Percentiles rank a stretch among this genome's conserved stretches.
Conservation (phyloP, 64 coral and sea anemone species). For the Actinia equina region DNA sequence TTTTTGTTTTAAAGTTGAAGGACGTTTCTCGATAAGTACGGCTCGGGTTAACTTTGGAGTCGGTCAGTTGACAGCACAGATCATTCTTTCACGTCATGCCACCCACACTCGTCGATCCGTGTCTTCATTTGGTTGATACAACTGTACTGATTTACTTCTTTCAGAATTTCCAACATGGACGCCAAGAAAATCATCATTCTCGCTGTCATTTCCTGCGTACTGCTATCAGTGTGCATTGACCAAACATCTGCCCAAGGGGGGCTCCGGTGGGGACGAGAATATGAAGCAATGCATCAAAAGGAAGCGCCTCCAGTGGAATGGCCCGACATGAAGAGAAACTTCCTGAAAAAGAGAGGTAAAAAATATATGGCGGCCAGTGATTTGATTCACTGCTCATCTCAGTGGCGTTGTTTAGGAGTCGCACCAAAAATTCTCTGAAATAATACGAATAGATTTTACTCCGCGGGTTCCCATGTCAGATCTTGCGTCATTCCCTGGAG, state of each 20-base stretch:
- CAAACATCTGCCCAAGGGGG: constrained; percentile 31
- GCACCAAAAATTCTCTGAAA: too few relatives aligned
- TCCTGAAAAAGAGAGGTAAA: constrained; percentile 19
- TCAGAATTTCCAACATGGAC: constrained; percentile 42
- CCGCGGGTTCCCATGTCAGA: too few relatives aligned
- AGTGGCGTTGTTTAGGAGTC: too few relatives aligned
- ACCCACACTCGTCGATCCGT: too few relatives aligned
- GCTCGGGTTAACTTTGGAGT: too few relatives aligned
- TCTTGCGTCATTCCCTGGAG: too few relatives aligned
- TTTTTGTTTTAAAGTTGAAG: too few relatives aligned
- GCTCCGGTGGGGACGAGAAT: constrained; percentile 55
- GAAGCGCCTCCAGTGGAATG: background rate
- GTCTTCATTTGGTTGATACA: background rate
- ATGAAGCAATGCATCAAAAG: background rate
- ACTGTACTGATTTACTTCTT: background rate
- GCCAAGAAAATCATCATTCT: constrained; percentile 53
- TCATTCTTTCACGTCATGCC: too few relatives aligned
- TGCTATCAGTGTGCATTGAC: constrained; percentile 31
- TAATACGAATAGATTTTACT: too few relatives aligned
- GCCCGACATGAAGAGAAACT: background rate
- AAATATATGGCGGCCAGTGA: background rate
- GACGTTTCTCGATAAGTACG: too few relatives aligned
- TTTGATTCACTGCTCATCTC: too few relatives aligned
- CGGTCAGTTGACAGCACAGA: too few relatives aligned
- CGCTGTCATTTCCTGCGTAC: constrained; percentile 45